Evolutionary conservation across 2,113 vertebrate genomes (phyloP), one percentile per base, ranked within the genome.

Genomic region (Caracal caracal): DNA sequence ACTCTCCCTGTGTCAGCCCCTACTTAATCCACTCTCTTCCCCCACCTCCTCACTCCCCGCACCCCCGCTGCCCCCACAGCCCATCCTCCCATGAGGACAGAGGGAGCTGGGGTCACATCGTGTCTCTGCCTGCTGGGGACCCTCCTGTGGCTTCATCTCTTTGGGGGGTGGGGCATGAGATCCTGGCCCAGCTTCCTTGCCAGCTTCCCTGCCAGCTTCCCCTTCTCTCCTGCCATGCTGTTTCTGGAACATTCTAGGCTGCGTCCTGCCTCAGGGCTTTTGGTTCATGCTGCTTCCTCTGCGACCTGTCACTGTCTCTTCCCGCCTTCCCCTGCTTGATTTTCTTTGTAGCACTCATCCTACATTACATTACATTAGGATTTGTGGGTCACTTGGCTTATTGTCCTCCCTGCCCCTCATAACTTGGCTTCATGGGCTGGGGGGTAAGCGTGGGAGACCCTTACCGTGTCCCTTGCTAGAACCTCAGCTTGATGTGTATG

Each of bases 1-100:
- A 0, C 12, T 40, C 61, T 10, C 13, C 80, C 33, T 5, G 0
- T 70, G 0, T 63, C 43, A 28, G 56, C 43, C 2, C 5, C 12
- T 37, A 17, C 49, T 83, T 70, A 35, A 10, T 10, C n/a, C 11
- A 33, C 43, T 35, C 12, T 30, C 5, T 0, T 26, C 17, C 83
- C 49, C 35, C 24, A 1, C 75, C 33, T 10, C n/a, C 24, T 66
- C 3, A 0, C 5, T 59, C 16, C 10, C 5, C 12, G 1, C 75
- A 6, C 5, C n/a, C 37, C 3, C 0, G 0, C 76, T 37, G n/a
- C 10, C 22, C 53, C 56, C n/a, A 3, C 6, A 10, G 53, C 26
- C 43, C 28, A 28, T 49, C 28, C 10, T 17, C 13, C 1, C 5
- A 3, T 10, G 15, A 47, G 51, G 59, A 43, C 11, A 1, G 43